Evolutionary conservation across 2,113 vertebrate genomes (phyloP).

Genomic region (Ploceus nigricollis): DNA sequence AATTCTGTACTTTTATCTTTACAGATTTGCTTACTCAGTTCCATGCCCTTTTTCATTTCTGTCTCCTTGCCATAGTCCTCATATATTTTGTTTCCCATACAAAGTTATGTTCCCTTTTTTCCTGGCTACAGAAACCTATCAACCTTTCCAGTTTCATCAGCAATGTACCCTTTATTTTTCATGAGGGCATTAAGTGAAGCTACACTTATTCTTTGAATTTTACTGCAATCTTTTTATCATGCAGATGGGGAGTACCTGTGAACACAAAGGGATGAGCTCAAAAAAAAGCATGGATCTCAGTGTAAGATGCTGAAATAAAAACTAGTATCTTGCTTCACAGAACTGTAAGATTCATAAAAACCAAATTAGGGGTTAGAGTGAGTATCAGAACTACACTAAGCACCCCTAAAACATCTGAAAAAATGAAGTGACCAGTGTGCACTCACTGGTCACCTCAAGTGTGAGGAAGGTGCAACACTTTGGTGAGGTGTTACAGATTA

Average conservation of each 20-base stretch:
- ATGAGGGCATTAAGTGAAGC: not conserved
- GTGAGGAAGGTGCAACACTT: not conserved
- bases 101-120: not conserved
- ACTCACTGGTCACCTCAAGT: not conserved
- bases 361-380: not conserved
- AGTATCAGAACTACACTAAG: not conserved
- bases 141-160: not conserved
- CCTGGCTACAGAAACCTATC: not conserved
- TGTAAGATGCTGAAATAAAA: not conserved
- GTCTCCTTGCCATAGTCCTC: not conserved
- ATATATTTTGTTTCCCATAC: not conserved
- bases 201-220: not conserved
- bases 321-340: not conserved
- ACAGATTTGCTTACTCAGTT: not conserved
- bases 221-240: not conserved
- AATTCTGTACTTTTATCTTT: not conserved
- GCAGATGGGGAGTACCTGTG: not conserved
- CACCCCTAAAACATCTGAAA: not conserved
- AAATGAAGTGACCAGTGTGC: not conserved
- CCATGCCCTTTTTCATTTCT: not conserved
- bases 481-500: not conserved
- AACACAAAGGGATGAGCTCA: not conserved
- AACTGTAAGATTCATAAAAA: not conserved
- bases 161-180: not conserved
- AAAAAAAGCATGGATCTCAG: not conserved